These are phyloP conservation scores for Oikopleura albicans DNA, from an alignment of 23 tunicate species.

Conservation along the genomic window DNA sequence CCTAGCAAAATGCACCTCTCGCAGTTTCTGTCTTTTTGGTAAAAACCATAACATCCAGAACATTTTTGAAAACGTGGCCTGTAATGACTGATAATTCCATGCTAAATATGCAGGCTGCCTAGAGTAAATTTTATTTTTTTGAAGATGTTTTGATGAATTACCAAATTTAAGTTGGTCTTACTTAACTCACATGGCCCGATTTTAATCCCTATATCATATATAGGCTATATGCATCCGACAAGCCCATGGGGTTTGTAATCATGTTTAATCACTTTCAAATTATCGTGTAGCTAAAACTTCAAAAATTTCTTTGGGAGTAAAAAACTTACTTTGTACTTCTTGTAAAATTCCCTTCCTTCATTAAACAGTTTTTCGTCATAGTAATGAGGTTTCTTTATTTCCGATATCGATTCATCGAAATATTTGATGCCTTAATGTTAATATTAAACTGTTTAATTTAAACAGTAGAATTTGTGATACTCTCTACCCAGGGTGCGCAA, in stretches of 20 bases:
- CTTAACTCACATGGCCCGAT: no score
- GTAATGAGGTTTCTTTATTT: not conserved
- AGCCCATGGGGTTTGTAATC: no score
- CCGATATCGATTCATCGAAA: not conserved
- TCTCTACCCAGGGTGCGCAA: no score
- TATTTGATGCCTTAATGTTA: not conserved
- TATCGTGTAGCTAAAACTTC: no score
- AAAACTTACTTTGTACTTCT: slow-evolving; percentile 9
- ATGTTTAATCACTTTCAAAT: no score
- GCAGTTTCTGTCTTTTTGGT: slow-evolving; percentile 10
- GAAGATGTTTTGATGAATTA: no score
- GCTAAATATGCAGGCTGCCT: not conserved
- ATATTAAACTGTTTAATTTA: not conserved
- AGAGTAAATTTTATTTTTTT: no score
- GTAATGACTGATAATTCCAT: not conserved
- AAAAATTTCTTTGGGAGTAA: no score
- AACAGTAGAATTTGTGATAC: no score
- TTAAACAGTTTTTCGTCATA: not conserved
- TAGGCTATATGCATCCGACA: no score
- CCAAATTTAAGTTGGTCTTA: no score
- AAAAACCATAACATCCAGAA: not conserved
- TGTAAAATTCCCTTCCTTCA: not conserved
- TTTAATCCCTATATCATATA: no score
- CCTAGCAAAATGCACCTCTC: not conserved
- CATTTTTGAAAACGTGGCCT: slow-evolving; percentile 13